Base-by-base conservation (phyloP, 30 jellyfish, hydroid and myxozoan genomes). In the Rhopilema esculentum region DNA sequence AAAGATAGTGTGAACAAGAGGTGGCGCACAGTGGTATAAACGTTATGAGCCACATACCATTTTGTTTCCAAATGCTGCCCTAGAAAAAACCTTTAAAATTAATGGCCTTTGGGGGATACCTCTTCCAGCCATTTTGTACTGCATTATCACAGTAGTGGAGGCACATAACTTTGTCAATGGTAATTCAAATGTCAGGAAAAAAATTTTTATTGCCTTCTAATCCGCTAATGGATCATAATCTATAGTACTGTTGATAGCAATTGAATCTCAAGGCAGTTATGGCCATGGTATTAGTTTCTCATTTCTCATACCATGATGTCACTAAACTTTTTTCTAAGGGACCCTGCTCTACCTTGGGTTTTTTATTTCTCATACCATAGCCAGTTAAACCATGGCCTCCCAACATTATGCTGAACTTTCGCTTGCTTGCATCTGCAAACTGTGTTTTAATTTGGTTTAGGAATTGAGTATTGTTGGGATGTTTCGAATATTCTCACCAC, bases 301-400 rank as follows among this genome's bases (percentile, higher is more conserved):
- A 40, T 12, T 40, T 40, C 57, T 40, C 57, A 40, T 40, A 40
- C 57, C 57, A 12, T 40, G 57, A 40, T 40, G 57, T 40, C 57
- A 40, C 12, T 40, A 40, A 40, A 40, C 57, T 40, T 40, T 40
- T 40, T 6, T 40, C 57, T 40, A 40, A 40, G 57, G 6, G 57
- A 12, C 57, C 57, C 57, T 40, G 57, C 57, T 12, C 57, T 40
- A 40, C 57, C 9, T 40, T 12, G 57, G 57, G 57, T 6, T 12
- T 12, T 40, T 40, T 40, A 40, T 40, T 40, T 40, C 72, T 63
- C 72, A 63, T 63, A 63, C 72, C 72, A n/a, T 63, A n/a, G 72
- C 72, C 72, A 63, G 72, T 63, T n/a, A 2, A 63, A 63, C 72
- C 72, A 63, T 40, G 6, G 6, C 8, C 6, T 63, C n/a, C 17